Evolutionary conservation across 1,140 invertebrate genomes (phyloP).

Genomic region (Platyscapa corneri): DNA sequence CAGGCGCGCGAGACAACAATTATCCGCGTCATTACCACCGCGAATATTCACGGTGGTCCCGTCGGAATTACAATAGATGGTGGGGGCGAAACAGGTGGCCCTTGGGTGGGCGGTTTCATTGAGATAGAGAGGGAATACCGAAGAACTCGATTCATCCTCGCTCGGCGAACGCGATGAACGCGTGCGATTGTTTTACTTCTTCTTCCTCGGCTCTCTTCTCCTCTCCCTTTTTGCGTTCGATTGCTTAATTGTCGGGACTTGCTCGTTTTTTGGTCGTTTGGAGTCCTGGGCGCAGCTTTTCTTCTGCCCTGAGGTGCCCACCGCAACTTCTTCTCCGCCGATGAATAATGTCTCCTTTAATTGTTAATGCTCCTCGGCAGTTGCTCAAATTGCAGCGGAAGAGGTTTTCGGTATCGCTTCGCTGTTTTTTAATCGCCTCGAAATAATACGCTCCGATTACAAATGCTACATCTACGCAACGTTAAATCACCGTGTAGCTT

Average conservation of each 20-base stretch:
- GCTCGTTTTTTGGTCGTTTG: background rate
- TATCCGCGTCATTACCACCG: constrained; percentile 61
- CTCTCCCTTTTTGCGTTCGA: background rate
- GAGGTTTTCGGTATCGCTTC: background rate
- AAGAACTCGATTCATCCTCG: constrained; percentile 6
- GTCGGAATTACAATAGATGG: constrained; percentile 41
- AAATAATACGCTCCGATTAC: no score
- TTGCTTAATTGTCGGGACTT: constrained; percentile 5
- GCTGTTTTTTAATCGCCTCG: background rate
- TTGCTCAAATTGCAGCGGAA: no score
- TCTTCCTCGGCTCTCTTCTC: background rate
- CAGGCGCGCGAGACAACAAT: constrained; percentile 54
- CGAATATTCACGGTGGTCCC: constrained; percentile 62
- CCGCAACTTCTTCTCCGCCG: no score
- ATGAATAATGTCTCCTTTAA: constrained; percentile 10
- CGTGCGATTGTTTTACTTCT: background rate
- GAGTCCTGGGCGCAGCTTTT: background rate
- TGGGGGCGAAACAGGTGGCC: constrained; percentile 38
- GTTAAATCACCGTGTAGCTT: no score
- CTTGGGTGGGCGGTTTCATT: constrained; percentile 46
- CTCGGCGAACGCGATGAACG: background rate
- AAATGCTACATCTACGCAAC: no score
- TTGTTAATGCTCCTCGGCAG: background rate
- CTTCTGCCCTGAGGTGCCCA: background rate
- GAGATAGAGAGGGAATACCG: background rate